phyloP scores from a whole-genome alignment of 1,140 invertebrate genomes.

The Arctopsyche grandis region DNA sequence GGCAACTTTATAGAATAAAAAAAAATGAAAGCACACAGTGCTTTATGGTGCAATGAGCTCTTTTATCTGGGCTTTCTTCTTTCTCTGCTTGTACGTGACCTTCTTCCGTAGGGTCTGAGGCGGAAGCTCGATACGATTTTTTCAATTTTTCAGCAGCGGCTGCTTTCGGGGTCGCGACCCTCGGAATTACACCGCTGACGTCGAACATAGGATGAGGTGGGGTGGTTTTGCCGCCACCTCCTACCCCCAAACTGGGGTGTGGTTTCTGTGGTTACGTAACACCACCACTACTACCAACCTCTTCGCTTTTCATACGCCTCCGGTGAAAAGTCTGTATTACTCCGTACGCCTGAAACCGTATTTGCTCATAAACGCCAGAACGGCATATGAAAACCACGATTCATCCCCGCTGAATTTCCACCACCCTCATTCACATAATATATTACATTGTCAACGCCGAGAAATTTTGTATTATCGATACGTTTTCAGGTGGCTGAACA shows the following conservation, averaged over 20 bases:
- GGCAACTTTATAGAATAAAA: no score
- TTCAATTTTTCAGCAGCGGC: slow-evolving; percentile 33
- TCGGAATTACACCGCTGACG: slow-evolving; percentile 34
- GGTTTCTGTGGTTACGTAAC: slow-evolving; percentile 36
- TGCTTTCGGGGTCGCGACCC: slow-evolving; percentile 31
- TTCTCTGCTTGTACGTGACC: background rate
- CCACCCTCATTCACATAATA: slow-evolving; percentile 12
- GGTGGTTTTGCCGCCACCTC: background rate
- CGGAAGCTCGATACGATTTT: slow-evolving; percentile 11
- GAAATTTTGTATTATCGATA: no score
- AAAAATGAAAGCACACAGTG: no score
- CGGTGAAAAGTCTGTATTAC: slow-evolving; percentile 14
- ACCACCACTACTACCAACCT: slow-evolving; percentile 3
- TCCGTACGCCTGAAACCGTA: background rate
- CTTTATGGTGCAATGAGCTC: background rate
- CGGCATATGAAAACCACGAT: slow-evolving; percentile 19
- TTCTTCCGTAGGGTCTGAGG: background rate
- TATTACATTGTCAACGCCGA: no score
- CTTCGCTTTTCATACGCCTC: slow-evolving; percentile 15
- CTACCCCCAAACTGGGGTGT: background rate
- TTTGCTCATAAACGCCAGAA: slow-evolving; percentile 21
- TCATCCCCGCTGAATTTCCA: background rate
- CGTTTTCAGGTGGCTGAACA: no score
- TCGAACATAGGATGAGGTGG: background rate
- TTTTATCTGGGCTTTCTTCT: background rate